phyloP scores from a whole-genome alignment of 2,797 vertebrate species.

The Antennarius maculatus region DNA sequence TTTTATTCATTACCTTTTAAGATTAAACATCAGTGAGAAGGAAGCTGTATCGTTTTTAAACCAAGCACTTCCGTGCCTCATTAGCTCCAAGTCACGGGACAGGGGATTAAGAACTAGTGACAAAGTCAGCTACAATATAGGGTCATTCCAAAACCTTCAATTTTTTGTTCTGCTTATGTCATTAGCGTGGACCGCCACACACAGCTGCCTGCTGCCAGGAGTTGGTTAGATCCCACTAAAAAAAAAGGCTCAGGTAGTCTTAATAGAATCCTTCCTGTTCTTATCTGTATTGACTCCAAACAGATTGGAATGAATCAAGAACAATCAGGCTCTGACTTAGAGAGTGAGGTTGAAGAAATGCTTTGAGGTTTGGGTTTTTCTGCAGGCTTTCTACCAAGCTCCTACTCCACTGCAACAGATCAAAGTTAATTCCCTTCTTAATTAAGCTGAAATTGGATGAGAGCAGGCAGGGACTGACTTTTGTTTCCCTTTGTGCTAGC shows the following conservation, averaged over 20 bases:
- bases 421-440: constrained; percentile 78
- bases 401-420: constrained; percentile 57
- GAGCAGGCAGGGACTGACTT: constrained; percentile 64
- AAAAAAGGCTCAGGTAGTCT: constrained; percentile 70
- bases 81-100: constrained; percentile 52
- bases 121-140: constrained; percentile 44
- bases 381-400: constrained; percentile 38
- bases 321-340: constrained; percentile 58
- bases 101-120: constrained; percentile 30
- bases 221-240: constrained; percentile 72
- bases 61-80: constrained; percentile 47
- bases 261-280: constrained; percentile 68
- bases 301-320: constrained; percentile 59
- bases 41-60: constrained; percentile 14
- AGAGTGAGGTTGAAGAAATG: constrained; percentile 61
- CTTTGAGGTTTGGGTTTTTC: constrained; percentile 53
- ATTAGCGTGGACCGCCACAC: constrained; percentile 59
- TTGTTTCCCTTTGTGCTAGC: constrained; percentile 71
- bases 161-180: constrained; percentile 66
- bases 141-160: constrained; percentile 63
- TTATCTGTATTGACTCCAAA: constrained; percentile 76
- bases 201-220: constrained; percentile 46
- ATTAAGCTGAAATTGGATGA: constrained; percentile 75
- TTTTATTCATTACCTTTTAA: constrained; percentile 8
- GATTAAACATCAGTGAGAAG: constrained; percentile 4